A percentile compares a stretch with the other conserved stretches of the same genome.
These are phyloP conservation scores for Myiozetetes cayanensis DNA, from an alignment of 2,113 vertebrate species.

Conservation along the genomic window DNA sequence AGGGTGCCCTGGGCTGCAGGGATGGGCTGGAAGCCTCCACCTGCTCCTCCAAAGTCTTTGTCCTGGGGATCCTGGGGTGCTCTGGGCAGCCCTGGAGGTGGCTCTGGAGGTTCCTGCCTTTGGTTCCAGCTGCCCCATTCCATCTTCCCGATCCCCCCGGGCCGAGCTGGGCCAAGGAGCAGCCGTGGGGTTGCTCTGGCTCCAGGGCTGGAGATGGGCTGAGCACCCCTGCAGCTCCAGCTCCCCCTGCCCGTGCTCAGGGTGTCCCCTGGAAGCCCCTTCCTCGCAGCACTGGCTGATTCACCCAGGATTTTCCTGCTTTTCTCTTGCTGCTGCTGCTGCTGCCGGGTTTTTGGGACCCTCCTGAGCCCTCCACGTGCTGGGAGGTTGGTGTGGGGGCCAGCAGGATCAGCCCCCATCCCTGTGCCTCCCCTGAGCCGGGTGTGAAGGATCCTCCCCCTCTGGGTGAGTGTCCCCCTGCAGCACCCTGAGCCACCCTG, in stretches of 20 bases:
- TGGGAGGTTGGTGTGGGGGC: not conserved
- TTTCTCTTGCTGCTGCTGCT: not conserved
- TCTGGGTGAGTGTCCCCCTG: not conserved
- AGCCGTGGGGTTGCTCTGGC: accelerated
- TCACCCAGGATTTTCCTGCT: not conserved
- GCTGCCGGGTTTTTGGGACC: not conserved
- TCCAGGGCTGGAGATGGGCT: not conserved
- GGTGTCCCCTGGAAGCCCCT: not conserved
- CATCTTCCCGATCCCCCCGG: accelerated
- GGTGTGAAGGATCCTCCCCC: not conserved
- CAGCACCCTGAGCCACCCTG: not conserved
- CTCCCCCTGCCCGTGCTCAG: not conserved
- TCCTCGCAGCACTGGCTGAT: not conserved
- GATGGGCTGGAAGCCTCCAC: not conserved
- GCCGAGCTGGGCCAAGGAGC: accelerated
- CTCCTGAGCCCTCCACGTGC: not conserved
- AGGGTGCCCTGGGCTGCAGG: not conserved
- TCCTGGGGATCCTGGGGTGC: not conserved
- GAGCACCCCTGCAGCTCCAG: not conserved
- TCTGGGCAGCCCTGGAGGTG: not conserved
- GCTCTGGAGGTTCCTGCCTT: not conserved
- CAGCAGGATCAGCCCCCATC: not conserved
- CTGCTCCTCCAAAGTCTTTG: not conserved
- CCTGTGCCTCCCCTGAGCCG: not conserved
- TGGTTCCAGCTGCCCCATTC: not conserved